Evolutionary conservation across 2,113 vertebrate species (phyloP).

Genomic region (Nibea coibor): DNA sequence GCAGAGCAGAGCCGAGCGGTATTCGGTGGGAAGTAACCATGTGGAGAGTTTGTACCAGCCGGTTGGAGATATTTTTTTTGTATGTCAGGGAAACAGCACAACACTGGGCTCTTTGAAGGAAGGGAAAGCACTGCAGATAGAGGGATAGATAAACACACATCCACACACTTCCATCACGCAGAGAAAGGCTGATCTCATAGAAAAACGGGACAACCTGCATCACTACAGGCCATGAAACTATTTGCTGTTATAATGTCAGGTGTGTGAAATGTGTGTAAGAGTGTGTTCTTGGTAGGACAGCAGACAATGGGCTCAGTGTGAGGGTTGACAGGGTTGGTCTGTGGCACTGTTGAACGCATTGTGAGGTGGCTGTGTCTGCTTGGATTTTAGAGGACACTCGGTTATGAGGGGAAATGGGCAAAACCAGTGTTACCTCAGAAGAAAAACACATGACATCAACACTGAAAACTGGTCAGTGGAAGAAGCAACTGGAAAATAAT

Average conservation of each 20-base stretch:
- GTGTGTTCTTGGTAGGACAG: background rate
- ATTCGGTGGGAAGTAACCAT: slow-evolving; percentile 36
- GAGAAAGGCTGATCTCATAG: background rate
- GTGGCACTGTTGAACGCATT: slow-evolving; percentile 1
- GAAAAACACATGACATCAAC: slow-evolving; percentile 66
- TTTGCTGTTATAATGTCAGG: slow-evolving; percentile 10
- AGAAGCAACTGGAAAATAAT: slow-evolving; percentile 32
- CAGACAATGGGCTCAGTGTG: slow-evolving; percentile 64
- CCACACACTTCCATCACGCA: slow-evolving; percentile 1
- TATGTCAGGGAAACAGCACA: slow-evolving; percentile 21
- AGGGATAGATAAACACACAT: slow-evolving; percentile 23
- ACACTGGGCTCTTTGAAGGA: slow-evolving; percentile 23
- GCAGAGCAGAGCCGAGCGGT: slow-evolving; percentile 23
- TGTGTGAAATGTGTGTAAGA: slow-evolving; percentile 26
- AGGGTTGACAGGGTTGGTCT: slow-evolving; percentile 27
- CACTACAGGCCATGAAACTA: background rate
- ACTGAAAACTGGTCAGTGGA: slow-evolving; percentile 17
- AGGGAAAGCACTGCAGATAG: background rate
- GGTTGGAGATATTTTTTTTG: slow-evolving; percentile 14
- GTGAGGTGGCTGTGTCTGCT: slow-evolving; percentile 15
- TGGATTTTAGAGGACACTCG: slow-evolving; percentile 4
- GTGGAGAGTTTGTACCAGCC: slow-evolving; percentile 37
- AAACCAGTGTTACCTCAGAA: slow-evolving; percentile 54
- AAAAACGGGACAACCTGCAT: background rate
- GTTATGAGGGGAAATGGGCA: slow-evolving; percentile 48